Evolutionary conservation across 2,797 vertebrate genomes (phyloP), one percentile per base, ranked within the genome.

Genomic region (Pteronotus mesoamericanus): DNA sequence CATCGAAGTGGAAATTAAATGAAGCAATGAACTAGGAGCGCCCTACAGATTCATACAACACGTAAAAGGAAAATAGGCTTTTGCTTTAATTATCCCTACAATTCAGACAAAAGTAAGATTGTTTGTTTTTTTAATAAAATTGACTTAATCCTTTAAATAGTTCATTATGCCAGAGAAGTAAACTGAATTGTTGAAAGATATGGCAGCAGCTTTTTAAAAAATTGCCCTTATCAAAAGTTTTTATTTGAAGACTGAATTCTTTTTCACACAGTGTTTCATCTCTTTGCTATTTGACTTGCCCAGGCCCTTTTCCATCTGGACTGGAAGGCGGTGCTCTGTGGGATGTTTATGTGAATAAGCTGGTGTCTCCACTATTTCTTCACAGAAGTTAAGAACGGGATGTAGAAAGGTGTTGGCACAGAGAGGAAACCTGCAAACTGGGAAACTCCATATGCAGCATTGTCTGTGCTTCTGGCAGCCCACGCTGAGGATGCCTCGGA

Each of bases 71-170:
- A 87, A 61, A 39, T 0, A 46, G 5, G 2, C 9, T 48, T 57
- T 42, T 61, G 22, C 21, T 79, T 71, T 78, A 78, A 57, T 64
- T 46, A 89, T 19, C 22, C 9, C 15, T 37, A 19, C 51, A 86
- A 72, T 57, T 84, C 44, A 89, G 57, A 69, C 48, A 64, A 68
- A 46, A 86, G 3, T 64, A 44, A 34, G 24, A 77, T 18, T 51
- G 6, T 6, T 66, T 78, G 92, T 48, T 42, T 53, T 37, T n/a
- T n/a, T n/a, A n/a, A n/a, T 53, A 26, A 42, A 94, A 94, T 15
- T 9, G 19, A 69, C 34, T 51, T 79, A 66, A 44, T 44, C 29
- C 4, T 75, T 86, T 80, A n/a, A 85, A 55, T 6, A 79, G 16
- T 16, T n/a, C 18, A 18, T 22, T 93, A 39, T 26, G 6, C 15